Evolutionary conservation across 1,140 invertebrate genomes (phyloP).

Genomic region (Heliconius hermathena): DNA sequence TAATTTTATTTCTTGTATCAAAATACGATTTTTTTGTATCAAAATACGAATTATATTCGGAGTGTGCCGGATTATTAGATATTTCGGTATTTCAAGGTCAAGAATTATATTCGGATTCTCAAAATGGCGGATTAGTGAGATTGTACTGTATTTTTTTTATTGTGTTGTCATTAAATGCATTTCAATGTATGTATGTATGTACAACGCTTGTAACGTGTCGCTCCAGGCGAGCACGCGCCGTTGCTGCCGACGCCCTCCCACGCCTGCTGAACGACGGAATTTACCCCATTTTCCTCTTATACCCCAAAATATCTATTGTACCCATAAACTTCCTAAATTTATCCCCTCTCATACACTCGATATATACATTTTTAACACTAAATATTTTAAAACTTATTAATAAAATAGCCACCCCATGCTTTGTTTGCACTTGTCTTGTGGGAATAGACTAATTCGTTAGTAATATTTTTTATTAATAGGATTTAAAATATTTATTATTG

Average conservation of each 20-base stretch:
- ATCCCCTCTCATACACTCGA: neutral
- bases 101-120: too few relatives aligned
- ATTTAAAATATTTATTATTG: neutral
- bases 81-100: too few relatives aligned
- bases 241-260: constrained; percentile 79
- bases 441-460: neutral
- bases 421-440: constrained; percentile 1
- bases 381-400: neutral
- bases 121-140: neutral
- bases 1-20: too few relatives aligned
- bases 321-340: neutral
- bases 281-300: constrained; percentile 5
- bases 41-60: too few relatives aligned
- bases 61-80: neutral
- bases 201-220: constrained; percentile 53
- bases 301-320: neutral
- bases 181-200: constrained; percentile 3
- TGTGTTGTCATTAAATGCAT: constrained; percentile 1
- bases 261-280: constrained; percentile 62
- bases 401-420: neutral
- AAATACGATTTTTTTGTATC: too few relatives aligned
- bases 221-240: constrained; percentile 84
- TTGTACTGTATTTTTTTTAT: neutral
- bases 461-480: neutral
- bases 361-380: neutral